Evolutionary conservation across 2,113 vertebrate genomes (phyloP).

Genomic region (Hippopotamus amphibius): DNA sequence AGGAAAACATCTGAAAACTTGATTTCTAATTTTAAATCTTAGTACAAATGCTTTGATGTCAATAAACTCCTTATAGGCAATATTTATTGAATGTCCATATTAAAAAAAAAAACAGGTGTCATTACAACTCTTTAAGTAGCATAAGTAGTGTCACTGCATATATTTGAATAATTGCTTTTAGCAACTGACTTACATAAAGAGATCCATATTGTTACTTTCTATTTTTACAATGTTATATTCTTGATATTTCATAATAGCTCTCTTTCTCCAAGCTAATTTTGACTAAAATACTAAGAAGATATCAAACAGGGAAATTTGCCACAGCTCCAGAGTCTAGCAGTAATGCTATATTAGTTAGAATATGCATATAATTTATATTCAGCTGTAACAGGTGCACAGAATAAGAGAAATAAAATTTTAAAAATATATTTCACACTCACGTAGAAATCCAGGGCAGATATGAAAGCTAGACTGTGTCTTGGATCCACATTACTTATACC

Average conservation of each 20-base stretch:
- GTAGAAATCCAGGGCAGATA: background rate
- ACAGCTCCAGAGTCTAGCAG: background rate
- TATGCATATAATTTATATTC: background rate
- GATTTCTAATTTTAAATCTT: background rate
- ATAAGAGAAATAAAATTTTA: background rate
- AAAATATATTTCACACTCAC: background rate
- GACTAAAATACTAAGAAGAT: background rate
- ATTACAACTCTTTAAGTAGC: background rate
- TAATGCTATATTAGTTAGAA: background rate
- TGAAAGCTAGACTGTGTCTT: background rate
- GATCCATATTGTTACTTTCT: background rate
- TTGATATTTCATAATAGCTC: background rate
- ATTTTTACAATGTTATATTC: background rate
- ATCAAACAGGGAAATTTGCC: background rate
- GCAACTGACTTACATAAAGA: background rate
- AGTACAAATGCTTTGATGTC: background rate
- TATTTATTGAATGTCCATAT: background rate
- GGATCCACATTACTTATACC: background rate
- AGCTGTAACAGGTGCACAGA: background rate
- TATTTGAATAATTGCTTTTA: background rate
- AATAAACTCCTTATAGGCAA: background rate
- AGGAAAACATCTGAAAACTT: background rate
- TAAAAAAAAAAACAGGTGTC: background rate
- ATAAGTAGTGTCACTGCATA: background rate
- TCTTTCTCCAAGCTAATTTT: background rate